Evolutionary conservation across 2,113 vertebrate genomes (phyloP), one percentile per base, ranked within the genome.

Genomic region (Colius striatus): DNA sequence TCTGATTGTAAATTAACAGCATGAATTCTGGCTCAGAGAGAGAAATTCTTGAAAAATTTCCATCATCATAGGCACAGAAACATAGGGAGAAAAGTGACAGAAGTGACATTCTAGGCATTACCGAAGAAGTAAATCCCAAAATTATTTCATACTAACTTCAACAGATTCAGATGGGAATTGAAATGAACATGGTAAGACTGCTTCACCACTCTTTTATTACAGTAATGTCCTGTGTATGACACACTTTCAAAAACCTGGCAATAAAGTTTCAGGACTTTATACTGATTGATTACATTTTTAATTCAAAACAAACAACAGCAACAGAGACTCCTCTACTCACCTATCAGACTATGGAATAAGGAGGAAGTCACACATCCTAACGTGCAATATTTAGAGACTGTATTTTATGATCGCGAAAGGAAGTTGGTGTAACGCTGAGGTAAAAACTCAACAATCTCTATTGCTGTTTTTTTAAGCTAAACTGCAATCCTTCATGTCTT

Each of bases 401-500:
- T 36, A 84, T 60, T 20, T 73, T 58, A 38, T 1, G 32, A 45
- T 83, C 17, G 29, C 25, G 29, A 70, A 43, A 72, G 72, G 19
- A 92, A 94, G 45, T 45, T 51, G 83, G 4, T 2, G 41, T 12
- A 92, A 60, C 10, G 71, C 54, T 22, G 34, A 57, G 68, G 82
- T 71, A 82, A 63, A 85, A 91, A 76, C 2, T 2, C 10, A 48
- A 67, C 27, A 34, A 50, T 5, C 27, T 70, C 23, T 54, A 5
- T 3, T 20, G 78, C 25, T 74, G 45, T 58, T 91, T 92, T 66
- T 89, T 74, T 16, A 94, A 86, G 74, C 61, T 81, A 93, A 96
- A 70, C 47, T 60, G 53, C 57, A 92, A 86, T 12, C 45, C 57
- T 94, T 41, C 5, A 79, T 92, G 72, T 66, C 89, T 97, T 97